These are phyloP conservation scores for Dynastes hyllus DNA, from an alignment of 2,888 invertebrate species.

Conservation along the genomic window DNA sequence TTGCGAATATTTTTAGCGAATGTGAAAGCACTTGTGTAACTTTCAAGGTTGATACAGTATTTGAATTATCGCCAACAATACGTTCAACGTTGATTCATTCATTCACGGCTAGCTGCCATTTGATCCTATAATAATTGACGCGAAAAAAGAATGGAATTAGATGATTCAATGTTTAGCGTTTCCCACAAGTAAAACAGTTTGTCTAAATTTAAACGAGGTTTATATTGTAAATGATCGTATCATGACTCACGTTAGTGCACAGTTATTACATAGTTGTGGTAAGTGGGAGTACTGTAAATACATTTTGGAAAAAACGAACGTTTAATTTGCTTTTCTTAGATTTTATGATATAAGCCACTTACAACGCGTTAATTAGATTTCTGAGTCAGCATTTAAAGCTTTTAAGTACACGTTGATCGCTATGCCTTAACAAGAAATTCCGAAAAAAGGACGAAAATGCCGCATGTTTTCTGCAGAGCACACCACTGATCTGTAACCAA, in stretches of 20 bases:
- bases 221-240: background rate
- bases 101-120: background rate
- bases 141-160: background rate
- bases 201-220: conserved; percentile 1
- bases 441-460: too few species aligned
- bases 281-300: too few species aligned
- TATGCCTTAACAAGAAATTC: too few species aligned
- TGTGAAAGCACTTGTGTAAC: background rate
- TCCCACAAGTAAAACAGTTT: background rate
- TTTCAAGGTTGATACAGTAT: background rate
- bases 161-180: background rate
- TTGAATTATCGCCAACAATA: background rate
- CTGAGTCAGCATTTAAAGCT: background rate
- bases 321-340: conserved; percentile 1
- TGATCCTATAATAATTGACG: background rate
- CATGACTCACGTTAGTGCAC: background rate
- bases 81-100: conserved; percentile 3
- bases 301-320: background rate
- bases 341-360: background rate
- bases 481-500: too few species aligned
- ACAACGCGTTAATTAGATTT: background rate
- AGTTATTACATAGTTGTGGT: background rate
- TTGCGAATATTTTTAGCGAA: conserved; percentile 5
- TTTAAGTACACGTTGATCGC: too few species aligned
- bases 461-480: too few species aligned